A percentile compares a stretch with the other conserved stretches of the same genome.
Conservation (phyloP, 37 sponge, comb jelly and placozoan genomes). For the Agelas oroides region DNA sequence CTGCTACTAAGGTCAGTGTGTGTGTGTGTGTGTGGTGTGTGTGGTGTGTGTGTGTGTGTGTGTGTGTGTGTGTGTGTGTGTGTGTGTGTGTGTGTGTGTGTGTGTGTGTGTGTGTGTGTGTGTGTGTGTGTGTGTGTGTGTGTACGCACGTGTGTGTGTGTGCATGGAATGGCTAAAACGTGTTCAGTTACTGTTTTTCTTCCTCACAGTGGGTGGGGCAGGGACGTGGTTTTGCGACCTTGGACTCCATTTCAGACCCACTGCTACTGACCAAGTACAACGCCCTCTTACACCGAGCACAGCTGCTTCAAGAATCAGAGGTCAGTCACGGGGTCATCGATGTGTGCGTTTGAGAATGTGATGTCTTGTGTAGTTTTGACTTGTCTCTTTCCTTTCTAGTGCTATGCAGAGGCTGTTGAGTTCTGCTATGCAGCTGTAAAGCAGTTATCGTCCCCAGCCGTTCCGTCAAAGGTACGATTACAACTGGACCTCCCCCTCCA, state of each 20-base stretch:
- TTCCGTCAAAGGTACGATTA: conserved; percentile 3
- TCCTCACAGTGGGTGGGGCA: conserved; percentile 58
- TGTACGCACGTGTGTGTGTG: neutral
- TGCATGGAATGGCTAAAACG: neutral
- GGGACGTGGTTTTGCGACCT: conserved; percentile 32
- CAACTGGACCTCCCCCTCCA: conserved; percentile 42
- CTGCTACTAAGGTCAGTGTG: conserved; percentile 49
- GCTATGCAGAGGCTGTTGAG: conserved; percentile 17
- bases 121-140: too few species aligned
- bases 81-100: conserved; percentile 15
- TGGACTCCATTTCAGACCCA: conserved; percentile 50
- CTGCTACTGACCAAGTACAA: conserved; percentile 73
- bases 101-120: too few species aligned
- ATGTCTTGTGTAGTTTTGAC: neutral
- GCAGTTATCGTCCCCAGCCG: conserved; percentile 10
- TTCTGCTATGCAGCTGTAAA: conserved; percentile 45
- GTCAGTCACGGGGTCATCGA: too few species aligned
- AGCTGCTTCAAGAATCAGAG: conserved; percentile 17
- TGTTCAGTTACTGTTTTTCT: neutral
- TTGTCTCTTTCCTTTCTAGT: too few species aligned
- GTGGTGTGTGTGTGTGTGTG: conserved; percentile 24
- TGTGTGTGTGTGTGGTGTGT: conserved; percentile 18
- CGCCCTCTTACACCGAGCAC: conserved; percentile 54
- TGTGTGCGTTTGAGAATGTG: neutral
- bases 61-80: conserved; percentile 17